Base-by-base conservation (phyloP, 2,888 invertebrate species). In the Hetaerina titia region DNA sequence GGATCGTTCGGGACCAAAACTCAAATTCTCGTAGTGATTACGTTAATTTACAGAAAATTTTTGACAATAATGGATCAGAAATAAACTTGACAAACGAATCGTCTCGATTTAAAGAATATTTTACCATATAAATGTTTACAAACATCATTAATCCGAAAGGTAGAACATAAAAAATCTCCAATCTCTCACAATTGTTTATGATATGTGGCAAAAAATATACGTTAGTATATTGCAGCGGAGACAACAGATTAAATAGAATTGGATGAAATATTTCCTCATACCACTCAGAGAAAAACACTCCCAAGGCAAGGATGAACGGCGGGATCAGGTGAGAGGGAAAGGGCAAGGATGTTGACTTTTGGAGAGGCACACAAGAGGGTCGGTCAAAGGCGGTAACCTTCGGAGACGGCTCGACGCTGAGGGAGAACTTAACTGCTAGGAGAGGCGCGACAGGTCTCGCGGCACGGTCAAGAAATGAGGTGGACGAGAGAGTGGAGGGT, bases 261-360 rank as follows among this genome's bases (percentile, higher is more conserved):
- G 13, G 13, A 81, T 5, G 22, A 81, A 81, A 81, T 45, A 45
- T 13, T 81, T 25, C 31, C 25, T 11, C 25, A n/a, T n/a, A 7
- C 69, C n/a, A 22, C 69, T 69, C 69, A n/a, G 69, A 31, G 81
- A 31, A 31, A 81, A 81, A 81, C 81, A 81, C 81, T 81, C 13
- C 60, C 60, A 11, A 25, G 74, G 74, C 6, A 9, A 74, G 74
- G 9, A 15, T 22, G 19, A 69, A 22, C 22, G 69, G 69, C 13
- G 81, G 13, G 31, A 31, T 81, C 81, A 81, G 81, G 81, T 81
- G 31, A 81, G 31, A 81, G 81, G 81, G 81, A 74, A 25, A 74
- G 74, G 74, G 25, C n/a, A 81, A 11, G 25, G 81, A 15, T 81
- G 81, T 81, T 81, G 81, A 81, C 81, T 81, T 31, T 81, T 11